These are phyloP conservation scores for Radopholus similis DNA, from an alignment of 1,140 invertebrate genomes.

Conservation along the genomic window DNA sequence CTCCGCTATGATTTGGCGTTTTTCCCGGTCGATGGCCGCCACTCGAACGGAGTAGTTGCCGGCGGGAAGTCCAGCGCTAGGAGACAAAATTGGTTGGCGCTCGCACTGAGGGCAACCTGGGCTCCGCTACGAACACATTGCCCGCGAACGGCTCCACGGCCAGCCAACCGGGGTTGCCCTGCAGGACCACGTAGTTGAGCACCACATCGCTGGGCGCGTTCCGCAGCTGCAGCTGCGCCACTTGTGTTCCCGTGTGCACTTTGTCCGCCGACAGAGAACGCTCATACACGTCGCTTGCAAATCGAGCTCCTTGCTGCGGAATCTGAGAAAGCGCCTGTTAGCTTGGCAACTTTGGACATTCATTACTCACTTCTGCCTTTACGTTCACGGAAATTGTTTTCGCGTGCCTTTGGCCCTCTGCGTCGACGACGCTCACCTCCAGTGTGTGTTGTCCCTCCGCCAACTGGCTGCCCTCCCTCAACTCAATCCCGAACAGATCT, in stretches of 20 bases:
- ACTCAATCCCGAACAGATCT: neutral
- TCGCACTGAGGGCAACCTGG: constrained; percentile 21
- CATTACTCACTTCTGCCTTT: neutral
- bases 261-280: constrained; percentile 16
- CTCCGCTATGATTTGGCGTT: constrained; percentile 2
- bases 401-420: neutral
- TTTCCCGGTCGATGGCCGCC: constrained; percentile 5
- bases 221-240: constrained; percentile 5
- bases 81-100: neutral
- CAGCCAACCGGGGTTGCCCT: constrained; percentile 40
- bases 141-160: constrained; percentile 34
- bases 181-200: constrained; percentile 30
- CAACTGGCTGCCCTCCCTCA: neutral
- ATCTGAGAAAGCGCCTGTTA: neutral
- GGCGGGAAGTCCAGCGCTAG: neutral
- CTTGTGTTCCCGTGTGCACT: constrained; percentile 15
- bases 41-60: constrained; percentile 2
- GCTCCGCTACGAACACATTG: constrained; percentile 39
- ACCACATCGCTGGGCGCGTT: neutral
- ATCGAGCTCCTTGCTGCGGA: neutral
- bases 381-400: neutral
- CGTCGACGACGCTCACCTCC: constrained; percentile 1
- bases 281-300: constrained; percentile 8
- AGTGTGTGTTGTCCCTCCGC: neutral
- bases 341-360: neutral